Evolutionary conservation across 2,113 vertebrate species (phyloP).

Genomic region (Otolemur garnettii): DNA sequence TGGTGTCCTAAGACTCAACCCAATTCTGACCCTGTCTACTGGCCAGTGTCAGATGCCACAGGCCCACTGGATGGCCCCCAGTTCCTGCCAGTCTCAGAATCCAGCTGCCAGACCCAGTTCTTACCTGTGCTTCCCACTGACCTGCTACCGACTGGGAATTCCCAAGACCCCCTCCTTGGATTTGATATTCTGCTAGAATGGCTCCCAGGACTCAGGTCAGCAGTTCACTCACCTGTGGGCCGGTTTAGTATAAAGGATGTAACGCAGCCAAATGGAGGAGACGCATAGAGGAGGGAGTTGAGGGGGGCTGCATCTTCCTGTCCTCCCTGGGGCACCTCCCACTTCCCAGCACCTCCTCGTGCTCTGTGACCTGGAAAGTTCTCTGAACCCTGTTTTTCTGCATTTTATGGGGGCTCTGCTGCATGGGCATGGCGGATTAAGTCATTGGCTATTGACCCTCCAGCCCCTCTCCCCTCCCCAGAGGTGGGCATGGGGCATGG

Average conservation of each 20-base stretch:
- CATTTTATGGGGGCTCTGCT: not conserved
- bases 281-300: not conserved
- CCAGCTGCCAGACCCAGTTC: not conserved
- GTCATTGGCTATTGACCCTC: not conserved
- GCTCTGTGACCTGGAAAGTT: not conserved
- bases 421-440: not conserved
- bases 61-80: not conserved
- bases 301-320: fast-evolving
- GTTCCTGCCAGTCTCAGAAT: not conserved
- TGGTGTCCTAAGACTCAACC: not conserved
- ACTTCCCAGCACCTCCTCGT: not conserved
- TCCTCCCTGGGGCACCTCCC: too few species aligned
- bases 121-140: not conserved
- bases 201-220: not conserved
- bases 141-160: not conserved
- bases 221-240: not conserved
- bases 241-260: not conserved
- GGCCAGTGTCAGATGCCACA: not conserved
- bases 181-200: not conserved
- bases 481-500: too few species aligned
- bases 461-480: not conserved
- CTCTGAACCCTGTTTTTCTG: not conserved
- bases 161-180: not conserved
- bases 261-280: not conserved
- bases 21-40: not conserved